phyloP scores from a whole-genome alignment of 2,113 vertebrate species.

The Corynorhinus townsendii region DNA sequence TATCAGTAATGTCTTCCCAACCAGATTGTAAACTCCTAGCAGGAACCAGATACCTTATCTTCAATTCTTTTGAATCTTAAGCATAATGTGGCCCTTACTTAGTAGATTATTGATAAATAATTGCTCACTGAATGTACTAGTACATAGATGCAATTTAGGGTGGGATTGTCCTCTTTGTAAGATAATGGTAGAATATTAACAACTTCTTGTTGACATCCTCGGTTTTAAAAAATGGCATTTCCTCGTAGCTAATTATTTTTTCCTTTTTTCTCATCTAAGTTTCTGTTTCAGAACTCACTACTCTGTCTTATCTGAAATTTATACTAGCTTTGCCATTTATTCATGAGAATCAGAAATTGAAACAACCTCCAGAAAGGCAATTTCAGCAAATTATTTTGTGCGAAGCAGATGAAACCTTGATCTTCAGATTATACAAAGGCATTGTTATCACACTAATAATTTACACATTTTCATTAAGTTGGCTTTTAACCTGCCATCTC shows the following conservation, averaged over 20 bases:
- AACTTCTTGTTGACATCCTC: not conserved
- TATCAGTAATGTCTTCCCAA: not conserved
- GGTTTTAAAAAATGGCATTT: not conserved
- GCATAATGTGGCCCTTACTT: not conserved
- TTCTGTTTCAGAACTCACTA: constrained; percentile 33
- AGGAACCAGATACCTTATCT: not conserved
- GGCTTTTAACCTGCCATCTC: constrained; percentile 67
- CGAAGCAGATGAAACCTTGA: constrained; percentile 45
- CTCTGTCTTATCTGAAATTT: not conserved
- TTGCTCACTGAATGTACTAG: not conserved
- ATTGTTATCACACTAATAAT: constrained; percentile 64
- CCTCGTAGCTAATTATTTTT: not conserved
- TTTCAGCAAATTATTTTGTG: constrained; percentile 63
- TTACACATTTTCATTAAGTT: constrained; percentile 67
- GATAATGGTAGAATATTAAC: not conserved
- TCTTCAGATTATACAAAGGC: constrained; percentile 35
- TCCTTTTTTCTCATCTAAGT: not conserved
- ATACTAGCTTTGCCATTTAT: constrained; percentile 11
- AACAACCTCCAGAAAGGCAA: constrained; percentile 37
- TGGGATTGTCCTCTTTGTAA: not conserved
- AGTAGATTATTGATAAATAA: constrained; percentile 10
- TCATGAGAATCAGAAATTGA: constrained; percentile 7
- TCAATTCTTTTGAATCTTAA: not conserved
- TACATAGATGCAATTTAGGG: not conserved
- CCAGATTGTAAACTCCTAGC: not conserved